phyloP scores from a whole-genome alignment of 2,888 invertebrate species.

The Chesias legatella region DNA sequence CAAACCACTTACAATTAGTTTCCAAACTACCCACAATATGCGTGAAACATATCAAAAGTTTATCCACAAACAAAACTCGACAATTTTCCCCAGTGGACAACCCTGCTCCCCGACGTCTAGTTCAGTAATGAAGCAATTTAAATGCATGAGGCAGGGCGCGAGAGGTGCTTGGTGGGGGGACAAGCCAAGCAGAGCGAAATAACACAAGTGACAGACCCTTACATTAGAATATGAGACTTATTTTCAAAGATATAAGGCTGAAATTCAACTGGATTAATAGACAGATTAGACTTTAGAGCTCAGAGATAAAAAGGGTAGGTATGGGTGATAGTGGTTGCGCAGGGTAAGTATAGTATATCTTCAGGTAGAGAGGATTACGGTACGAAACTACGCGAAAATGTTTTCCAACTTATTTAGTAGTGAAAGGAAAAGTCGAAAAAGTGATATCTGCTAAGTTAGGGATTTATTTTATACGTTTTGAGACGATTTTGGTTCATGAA shows the following conservation, averaged over 20 bases:
- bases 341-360: constrained; percentile 75
- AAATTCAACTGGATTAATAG: constrained; percentile 20
- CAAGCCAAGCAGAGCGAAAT: constrained; percentile 34
- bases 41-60: constrained; percentile 29
- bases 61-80: constrained; percentile 32
- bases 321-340: constrained; percentile 75
- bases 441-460: constrained; percentile 51
- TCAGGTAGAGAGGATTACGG: constrained; percentile 77
- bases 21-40: constrained; percentile 28
- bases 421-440: constrained; percentile 77
- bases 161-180: constrained; percentile 72
- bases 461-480: constrained; percentile 27
- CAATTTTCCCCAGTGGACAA: constrained; percentile 61
- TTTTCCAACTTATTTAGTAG: constrained; percentile 73
- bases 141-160: constrained; percentile 82
- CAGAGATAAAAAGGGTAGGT: constrained; percentile 50
- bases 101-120: constrained; percentile 73
- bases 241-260: rapidly evolving
- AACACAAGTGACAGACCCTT: constrained; percentile 33
- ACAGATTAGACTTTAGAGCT: constrained; percentile 26
- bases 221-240: constrained; percentile 32
- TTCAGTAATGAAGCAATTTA: constrained; percentile 81
- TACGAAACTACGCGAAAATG: constrained; percentile 71
- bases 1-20: constrained; percentile 19
- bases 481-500: constrained; percentile 16